Evolutionary conservation across 2,113 vertebrate genomes (phyloP), one percentile per base, ranked within the genome.

Genomic region (Gopherus flavomarginatus): DNA sequence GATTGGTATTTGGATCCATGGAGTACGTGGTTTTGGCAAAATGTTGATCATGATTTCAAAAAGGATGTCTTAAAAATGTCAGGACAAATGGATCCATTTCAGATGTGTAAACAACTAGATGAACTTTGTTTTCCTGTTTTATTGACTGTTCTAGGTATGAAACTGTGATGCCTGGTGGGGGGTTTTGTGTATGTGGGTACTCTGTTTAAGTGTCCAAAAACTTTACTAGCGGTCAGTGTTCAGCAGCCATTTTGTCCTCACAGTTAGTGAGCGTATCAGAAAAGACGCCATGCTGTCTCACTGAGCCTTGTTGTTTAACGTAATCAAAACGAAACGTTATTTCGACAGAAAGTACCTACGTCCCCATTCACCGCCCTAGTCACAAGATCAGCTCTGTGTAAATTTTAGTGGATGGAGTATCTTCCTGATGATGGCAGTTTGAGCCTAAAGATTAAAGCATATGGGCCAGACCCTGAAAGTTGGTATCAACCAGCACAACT

Each of bases 221-320:
- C 0, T 1, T 21, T 47, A n/a, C 26, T 24, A 59, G 94, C 84
- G 0, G 0, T 22, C 38, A 89, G 69, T 77, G 56, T 87, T 91
- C n/a, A 42, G 79, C 27, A 93, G 54, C 83, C 44, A 1, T 47
- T 86, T 0, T 1, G 11, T 54, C 69, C 42, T 69, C 0, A 0
- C 4, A 65, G 75, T 57, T 59, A 38, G 53, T 87, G 62, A n/a
- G 35, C 62, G 8, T 19, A 35, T n/a, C 24, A 77, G 72, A 77
- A 22, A 22, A 42, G 11, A 24, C 11, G 38, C 38, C 21, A 11
- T 42, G 69, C n/a, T 75, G 35, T 24, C 35, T 75, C 38, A 77
- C 11, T 12, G 21, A 77, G 22, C 38, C 38, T 77, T 44, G 12
- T 47, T 47, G 22, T 78, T 78, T 44, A 78, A 47, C 12, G 3